These are phyloP conservation scores for Tolypeutes matacus DNA, from an alignment of 2,797 vertebrate genomes.

Conservation along the genomic window DNA sequence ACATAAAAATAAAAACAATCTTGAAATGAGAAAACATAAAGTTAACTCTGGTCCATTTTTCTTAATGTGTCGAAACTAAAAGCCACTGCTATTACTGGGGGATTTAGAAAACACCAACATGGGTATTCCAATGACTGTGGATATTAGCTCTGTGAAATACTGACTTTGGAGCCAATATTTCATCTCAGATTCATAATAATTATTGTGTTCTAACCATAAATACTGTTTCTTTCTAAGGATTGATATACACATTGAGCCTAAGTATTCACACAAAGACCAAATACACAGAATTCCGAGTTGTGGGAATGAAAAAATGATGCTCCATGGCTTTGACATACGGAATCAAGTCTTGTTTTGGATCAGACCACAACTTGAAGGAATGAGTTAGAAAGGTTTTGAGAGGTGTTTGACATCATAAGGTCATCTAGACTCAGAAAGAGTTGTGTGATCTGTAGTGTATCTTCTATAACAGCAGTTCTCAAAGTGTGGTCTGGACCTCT, in stretches of 20 bases:
- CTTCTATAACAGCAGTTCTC: background rate
- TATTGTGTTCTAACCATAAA: background rate
- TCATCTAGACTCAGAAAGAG: background rate
- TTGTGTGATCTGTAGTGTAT: background rate
- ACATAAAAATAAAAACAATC: slow-evolving; percentile 16
- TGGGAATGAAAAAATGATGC: background rate
- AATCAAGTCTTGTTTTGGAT: background rate
- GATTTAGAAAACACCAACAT: slow-evolving; percentile 5
- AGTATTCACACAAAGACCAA: slow-evolving; percentile 1
- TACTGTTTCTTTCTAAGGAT: background rate
- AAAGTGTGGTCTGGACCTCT: background rate
- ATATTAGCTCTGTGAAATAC: slow-evolving; percentile 35
- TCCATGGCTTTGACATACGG: background rate
- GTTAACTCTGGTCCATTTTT: slow-evolving; percentile 41
- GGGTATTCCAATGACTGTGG: background rate
- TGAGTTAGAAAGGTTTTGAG: slow-evolving; percentile 4
- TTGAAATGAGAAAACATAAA: slow-evolving; percentile 46
- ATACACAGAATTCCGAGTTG: background rate
- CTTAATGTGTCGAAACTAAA: slow-evolving; percentile 4
- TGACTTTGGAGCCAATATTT: slow-evolving; percentile 14
- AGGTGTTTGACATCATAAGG: background rate
- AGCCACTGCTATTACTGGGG: background rate
- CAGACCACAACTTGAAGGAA: background rate
- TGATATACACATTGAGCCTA: background rate
- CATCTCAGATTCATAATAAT: background rate